Evolutionary conservation across 1,140 invertebrate genomes (phyloP), one percentile per base, ranked within the genome.

Genomic region (Reticulitermes speratus): DNA sequence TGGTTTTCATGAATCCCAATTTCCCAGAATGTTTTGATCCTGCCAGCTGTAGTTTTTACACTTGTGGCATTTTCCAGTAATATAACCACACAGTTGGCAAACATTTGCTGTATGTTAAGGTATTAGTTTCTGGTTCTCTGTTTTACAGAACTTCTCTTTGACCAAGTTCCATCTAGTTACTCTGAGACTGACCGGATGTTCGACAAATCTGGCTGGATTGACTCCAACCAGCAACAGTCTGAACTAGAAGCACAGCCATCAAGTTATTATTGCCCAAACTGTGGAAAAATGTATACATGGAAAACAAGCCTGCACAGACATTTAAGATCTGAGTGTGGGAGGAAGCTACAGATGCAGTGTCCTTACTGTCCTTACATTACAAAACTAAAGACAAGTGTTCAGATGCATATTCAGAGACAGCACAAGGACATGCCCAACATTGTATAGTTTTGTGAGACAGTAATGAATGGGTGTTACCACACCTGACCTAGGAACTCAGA

Each of bases 261-360:
- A 59, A 19, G 14, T 59, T 23, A 59, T 59, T 65, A 23, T 65
- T 85, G 55, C 25, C 69, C 84, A 25, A 69, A 83, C 55, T 88
- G 87, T 82, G 85, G 84, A 25, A 45, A 82, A 23, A 16, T 75
- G 48, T 88, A 88, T 65, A 48, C 38, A 12, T 52, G 84, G 44
- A 44, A 84, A 82, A 44, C 69, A 52, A 83, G 81, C 19, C 83
- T 88, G 25, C 44, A 87, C 55, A 85, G 87, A 23, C 88, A 88
- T 75, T 55, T 87, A 81, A 59, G 86, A 25, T 87, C 91, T 86
- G 92, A 93, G 87, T 94, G 94, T 89, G 92, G 93, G 83, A 93
- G 93, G 86, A 91, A 92, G 84, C 91, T 91, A 14, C 90, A 91
- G 69, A 92, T 90, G 88, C 90, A 89, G 88, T 90, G 90, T 86